Evolutionary conservation across 2,888 invertebrate genomes (phyloP).

Genomic region (Tetrapedia diversipes): DNA sequence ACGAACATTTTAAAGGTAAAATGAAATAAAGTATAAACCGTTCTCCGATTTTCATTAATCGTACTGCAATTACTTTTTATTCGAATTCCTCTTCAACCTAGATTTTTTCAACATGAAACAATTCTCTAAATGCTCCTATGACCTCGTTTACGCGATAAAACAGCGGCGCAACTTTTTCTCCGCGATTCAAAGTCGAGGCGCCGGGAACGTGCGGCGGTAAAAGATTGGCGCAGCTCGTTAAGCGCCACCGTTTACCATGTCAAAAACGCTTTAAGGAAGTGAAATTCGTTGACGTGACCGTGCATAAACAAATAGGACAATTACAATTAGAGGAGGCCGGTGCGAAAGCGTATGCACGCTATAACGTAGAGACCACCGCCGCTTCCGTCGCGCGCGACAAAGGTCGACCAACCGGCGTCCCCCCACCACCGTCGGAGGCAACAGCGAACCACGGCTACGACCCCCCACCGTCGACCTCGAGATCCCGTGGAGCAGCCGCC

Average conservation of each 20-base stretch:
- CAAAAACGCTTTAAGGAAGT: constrained; percentile 3
- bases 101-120: too few species aligned
- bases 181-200: neutral
- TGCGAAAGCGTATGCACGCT: too few species aligned
- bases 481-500: constrained; percentile 67
- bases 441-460: constrained; percentile 57
- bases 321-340: constrained; percentile 37
- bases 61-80: neutral
- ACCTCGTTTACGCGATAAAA: neutral
- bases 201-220: neutral
- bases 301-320: constrained; percentile 7
- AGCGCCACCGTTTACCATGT: neutral
- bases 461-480: constrained; percentile 59
- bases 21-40: neutral
- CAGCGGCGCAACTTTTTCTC: neutral
- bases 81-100: neutral
- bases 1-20: neutral
- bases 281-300: constrained; percentile 17
- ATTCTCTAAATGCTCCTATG: too few species aligned
- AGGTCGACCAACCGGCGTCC: constrained; percentile 64
- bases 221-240: neutral
- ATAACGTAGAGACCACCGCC: constrained; percentile 12
- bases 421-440: constrained; percentile 48
- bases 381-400: constrained; percentile 59
- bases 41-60: neutral